Base-by-base conservation (phyloP, 2,113 vertebrate species). In the Murina feae region DNA sequence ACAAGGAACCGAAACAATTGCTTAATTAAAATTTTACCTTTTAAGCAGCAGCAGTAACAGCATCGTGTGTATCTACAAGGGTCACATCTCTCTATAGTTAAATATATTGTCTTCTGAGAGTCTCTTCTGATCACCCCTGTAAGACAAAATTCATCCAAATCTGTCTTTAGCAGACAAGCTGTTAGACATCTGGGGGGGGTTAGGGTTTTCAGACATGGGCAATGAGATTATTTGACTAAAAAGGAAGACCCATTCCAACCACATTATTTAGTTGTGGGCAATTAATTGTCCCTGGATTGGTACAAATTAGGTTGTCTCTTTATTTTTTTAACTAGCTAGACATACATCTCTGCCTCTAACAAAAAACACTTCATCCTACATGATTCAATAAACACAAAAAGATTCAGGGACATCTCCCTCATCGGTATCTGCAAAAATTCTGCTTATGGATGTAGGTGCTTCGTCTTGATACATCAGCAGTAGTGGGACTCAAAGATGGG, bases 401-500 rank as follows among this genome's bases (percentile, higher is more conserved):
- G n/a, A 53, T 25, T 69, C 39, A 1, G 60, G 91, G 35, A 89
- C 21, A 81, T 93, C 76, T 88, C 68, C 35, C 63, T 90, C 47
- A 55, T 49, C 0, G 2, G 2, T 49, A 81, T 55, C 88, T 95
- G 86, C 35, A 93, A 86, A 53, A 7, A 32, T 42, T 30, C 80
- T 87, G 12, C 81, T 37, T 28, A 20, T 1, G 51, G 51, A 80
- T 39, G 68, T 81, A 79, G 8, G 42, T 66, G 63, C 93, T 92
- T 69, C 87, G 81, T 85, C 92, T 95, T 0, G 2, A 68, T 44
- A 78, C 2, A 9, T 95, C 58, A 2, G 84, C 9, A 0, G 92
- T 96, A 97, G 39, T 21, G 78, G 30, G 42, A 90, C 44, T 84
- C 21, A 94, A 23, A 95, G 55, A 39, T 37, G 9, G 71, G 51